Percentiles rank a stretch among this genome's conserved stretches.
Conservation (phyloP, 2,888 invertebrate genomes). For the Tetanocera ferruginea region DNA sequence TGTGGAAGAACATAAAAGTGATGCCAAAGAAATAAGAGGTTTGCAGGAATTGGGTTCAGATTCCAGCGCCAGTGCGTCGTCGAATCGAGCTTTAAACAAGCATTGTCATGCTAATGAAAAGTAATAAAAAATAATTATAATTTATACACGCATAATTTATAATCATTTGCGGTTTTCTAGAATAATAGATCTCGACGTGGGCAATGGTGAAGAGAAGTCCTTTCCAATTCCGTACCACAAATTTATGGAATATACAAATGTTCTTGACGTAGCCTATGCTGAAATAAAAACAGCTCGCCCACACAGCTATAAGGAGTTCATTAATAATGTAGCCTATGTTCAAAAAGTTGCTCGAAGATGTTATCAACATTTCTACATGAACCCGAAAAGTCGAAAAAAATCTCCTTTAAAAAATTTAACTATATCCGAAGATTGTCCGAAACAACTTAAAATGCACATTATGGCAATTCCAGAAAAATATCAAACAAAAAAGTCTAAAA, state of each 20-base stretch:
- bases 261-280: not conserved
- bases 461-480: slow-evolving; percentile 8
- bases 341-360: not conserved
- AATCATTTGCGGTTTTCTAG: no score
- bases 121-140: no score
- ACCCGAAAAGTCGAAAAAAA: not conserved
- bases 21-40: no score
- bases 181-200: not conserved
- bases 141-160: no score
- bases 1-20: no score
- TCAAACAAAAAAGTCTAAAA: not conserved
- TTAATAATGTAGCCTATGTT: not conserved
- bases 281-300: not conserved
- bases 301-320: not conserved
- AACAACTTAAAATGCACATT: not conserved
- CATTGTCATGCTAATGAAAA: no score
- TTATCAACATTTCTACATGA: slow-evolving; percentile 4
- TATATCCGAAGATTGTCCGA: not conserved
- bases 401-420: slow-evolving; percentile 7
- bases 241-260: slow-evolving; percentile 19
- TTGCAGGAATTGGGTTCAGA: no score
- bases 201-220: not conserved
- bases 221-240: not conserved
- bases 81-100: no score
- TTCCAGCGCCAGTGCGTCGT: no score